Percentiles rank a stretch among this genome's conserved stretches.
Evolutionary conservation across 1,140 invertebrate species (phyloP).

Genomic region (Stratiolaelaps scimitus): DNA sequence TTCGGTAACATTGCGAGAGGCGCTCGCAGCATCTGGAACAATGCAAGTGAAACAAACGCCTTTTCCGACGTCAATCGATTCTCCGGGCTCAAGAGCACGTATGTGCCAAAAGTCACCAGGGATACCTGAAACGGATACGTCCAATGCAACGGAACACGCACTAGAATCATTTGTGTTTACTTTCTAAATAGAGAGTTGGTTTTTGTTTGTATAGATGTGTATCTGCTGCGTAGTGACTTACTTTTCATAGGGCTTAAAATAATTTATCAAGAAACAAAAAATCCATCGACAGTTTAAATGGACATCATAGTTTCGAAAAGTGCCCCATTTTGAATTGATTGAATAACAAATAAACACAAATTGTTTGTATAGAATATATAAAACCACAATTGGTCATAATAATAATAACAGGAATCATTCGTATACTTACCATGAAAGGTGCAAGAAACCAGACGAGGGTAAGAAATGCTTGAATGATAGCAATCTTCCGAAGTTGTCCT

Average conservation of each 20-base stretch:
- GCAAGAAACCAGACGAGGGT: slow-evolving; percentile 91
- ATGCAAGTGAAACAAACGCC: slow-evolving; percentile 51
- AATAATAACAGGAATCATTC: background rate
- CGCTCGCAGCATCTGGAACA: slow-evolving; percentile 50
- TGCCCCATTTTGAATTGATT: too few species aligned
- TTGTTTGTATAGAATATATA: too few species aligned
- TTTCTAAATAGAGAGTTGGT: too few species aligned
- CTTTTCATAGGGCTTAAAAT: too few species aligned
- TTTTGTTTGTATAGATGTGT: too few species aligned
- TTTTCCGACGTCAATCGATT: slow-evolving; percentile 48
- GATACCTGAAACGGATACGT: slow-evolving; percentile 34
- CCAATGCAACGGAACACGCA: background rate
- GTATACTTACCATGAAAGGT: slow-evolving; percentile 71
- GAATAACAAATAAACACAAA: too few species aligned
- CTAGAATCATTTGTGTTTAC: too few species aligned
- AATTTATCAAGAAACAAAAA: too few species aligned
- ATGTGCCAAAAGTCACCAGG: slow-evolving; percentile 41
- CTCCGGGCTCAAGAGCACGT: slow-evolving; percentile 42
- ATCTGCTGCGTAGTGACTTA: too few species aligned
- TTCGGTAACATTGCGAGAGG: slow-evolving; percentile 46
- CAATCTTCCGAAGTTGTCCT: slow-evolving; percentile 42
- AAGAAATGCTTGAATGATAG: slow-evolving; percentile 50
- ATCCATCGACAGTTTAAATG: too few species aligned
- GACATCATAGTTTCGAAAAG: too few species aligned
- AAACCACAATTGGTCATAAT: too few species aligned